phyloP scores from a whole-genome alignment of 2,888 invertebrate genomes.

The Aproaerema taeniolella region DNA sequence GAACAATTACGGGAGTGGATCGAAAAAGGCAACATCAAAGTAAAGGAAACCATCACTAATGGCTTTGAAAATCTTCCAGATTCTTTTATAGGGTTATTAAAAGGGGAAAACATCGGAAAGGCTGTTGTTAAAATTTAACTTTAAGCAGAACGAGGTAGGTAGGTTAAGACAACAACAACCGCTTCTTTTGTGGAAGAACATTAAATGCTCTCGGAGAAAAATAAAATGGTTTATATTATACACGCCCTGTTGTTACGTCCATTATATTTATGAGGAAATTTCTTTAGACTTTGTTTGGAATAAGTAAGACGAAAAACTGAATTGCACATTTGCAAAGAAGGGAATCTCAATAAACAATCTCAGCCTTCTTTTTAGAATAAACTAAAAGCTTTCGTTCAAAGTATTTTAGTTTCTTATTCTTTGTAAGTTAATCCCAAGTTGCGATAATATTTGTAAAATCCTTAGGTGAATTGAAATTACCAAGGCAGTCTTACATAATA shows the following conservation, averaged over 20 bases:
- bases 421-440: too few relatives aligned
- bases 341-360: too few relatives aligned
- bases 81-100: conserved; percentile 30
- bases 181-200: conserved; percentile 7
- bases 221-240: conserved; percentile 12
- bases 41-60: conserved; percentile 35
- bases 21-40: conserved; percentile 32
- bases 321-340: conserved; percentile 7
- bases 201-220: conserved; percentile 9
- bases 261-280: conserved; percentile 9
- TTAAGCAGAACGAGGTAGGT: conserved; percentile 3
- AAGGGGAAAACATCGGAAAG: conserved; percentile 35
- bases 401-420: too few relatives aligned
- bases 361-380: too few relatives aligned
- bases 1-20: conserved; percentile 35
- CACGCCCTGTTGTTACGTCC: conserved; percentile 1
- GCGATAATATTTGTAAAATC: too few relatives aligned
- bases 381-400: too few relatives aligned
- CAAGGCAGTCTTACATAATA: too few relatives aligned
- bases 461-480: too few relatives aligned
- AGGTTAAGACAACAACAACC: too few relatives aligned
- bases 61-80: conserved; percentile 40
- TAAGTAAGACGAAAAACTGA: conserved; percentile 12
- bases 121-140: conserved; percentile 36
- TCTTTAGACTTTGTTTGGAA: conserved; percentile 11